Evolutionary conservation across 2,113 vertebrate species (phyloP), one percentile per base, ranked within the genome.

Genomic region (Gracilinanus agilis): DNA sequence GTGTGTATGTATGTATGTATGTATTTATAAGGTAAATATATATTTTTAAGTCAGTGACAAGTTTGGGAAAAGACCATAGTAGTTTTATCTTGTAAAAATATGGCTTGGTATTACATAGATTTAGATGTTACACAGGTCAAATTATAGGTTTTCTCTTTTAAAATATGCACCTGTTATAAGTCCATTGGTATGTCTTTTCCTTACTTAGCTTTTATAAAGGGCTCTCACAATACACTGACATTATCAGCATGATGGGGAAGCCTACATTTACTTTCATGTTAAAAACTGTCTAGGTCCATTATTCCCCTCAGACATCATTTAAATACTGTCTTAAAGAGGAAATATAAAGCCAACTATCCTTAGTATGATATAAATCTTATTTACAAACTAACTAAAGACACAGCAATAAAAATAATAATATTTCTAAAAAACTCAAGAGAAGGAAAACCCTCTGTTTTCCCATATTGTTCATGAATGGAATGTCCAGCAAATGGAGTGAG

Each of bases 181-280:
- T 53, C 2, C 89, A 54, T 96, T 97, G 24, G 53, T 94, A 53
- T 53, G 44, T 90, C 88, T 89, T 88, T 94, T 97, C 40, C 56
- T 61, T 93, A 96, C 9, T 93, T 24, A 23, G 53, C 10, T 49
- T 61, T 54, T 93, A 93, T 90, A 92, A 92, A 5, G 9, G 24
- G 67, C 91, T 89, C 89, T 54, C 89, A 91, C 91, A 61, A 90
- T 92, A 83, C 40, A 5, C 90, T 34, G 94, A n/a, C n/a, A 44
- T 12, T 9, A 29, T n/a, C 25, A 91, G 88, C 40, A 75, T 55
- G 27, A 75, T 61, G 95, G 88, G 94, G 55, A 95, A 91, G 89
- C 40, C 1, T 24, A 93, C 88, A 75, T 90, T 92, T 94, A 90
- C 29, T 96, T 95, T 49, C 54, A 40, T 53, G 44, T 54, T 90